Evolutionary conservation across 1,140 invertebrate genomes (phyloP), one percentile per base, ranked within the genome.

Genomic region (Muscidifurax raptorellus): DNA sequence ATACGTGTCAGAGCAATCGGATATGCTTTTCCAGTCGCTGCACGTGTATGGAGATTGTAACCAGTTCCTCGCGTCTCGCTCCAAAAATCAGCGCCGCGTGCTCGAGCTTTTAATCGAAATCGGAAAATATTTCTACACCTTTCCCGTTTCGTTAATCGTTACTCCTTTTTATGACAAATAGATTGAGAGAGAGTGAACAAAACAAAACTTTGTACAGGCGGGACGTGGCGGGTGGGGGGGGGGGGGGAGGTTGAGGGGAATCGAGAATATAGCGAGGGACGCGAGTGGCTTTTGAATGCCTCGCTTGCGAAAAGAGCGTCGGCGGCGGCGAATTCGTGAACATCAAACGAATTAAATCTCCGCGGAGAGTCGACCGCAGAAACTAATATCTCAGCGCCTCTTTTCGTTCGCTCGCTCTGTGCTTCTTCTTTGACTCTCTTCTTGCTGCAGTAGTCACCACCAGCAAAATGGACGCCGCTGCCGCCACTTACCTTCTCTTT

Each of bases 261-360:
- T 74, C 75, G 83, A 76, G 79, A 75, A 76, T n/a, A n/a, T n/a
- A n/a, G n/a, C n/a, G 66, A 40, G 84, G 80, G 71, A n/a, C 64
- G 52, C 25, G 85, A 76, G 72, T 32, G 52, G 44, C 59, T 69
- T 82, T 77, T 76, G 81, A 83, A 77, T 47, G 81, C 72, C 44
- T 52, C 40, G 52, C 67, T 74, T 79, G 76, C 76, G 47, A 74
- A 80, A 69, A 74, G 77, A 52, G 25, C 87, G 88, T 76, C 86
- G 87, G 91, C 92, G 87, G 91, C 92, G 92, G 92, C 90, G 88
- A 91, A 92, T 92, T 92, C 89, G 92, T 91, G 91, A 92, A 92
- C 92, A 92, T 93, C 92, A 93, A 93, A 93, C 92, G 92, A 93
- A 93, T 93, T 93, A 93, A 93, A 92, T 92, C 92, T 92, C 92